These are phyloP conservation scores for Mimumesa dahlbomi DNA, from an alignment of 2,888 invertebrate species.

Conservation along the genomic window DNA sequence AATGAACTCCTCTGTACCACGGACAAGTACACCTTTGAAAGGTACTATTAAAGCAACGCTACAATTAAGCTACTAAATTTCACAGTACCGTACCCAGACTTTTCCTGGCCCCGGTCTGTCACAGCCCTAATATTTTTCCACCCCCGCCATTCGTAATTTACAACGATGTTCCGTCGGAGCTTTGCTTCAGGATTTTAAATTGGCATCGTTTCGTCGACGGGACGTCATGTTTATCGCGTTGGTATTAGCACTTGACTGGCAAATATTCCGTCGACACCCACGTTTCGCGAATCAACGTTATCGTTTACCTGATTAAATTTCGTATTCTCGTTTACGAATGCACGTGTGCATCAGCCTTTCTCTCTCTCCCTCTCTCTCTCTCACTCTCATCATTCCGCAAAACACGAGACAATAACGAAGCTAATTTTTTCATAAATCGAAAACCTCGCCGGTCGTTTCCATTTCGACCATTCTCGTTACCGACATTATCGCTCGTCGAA, in stretches of 20 bases:
- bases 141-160: slow-evolving; percentile 39
- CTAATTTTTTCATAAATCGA: slow-evolving; percentile 8
- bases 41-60: too few relatives aligned
- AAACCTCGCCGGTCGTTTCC: background rate
- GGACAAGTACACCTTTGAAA: too few relatives aligned
- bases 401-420: slow-evolving; percentile 14
- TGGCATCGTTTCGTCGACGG: slow-evolving; percentile 45
- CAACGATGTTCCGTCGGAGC: too few relatives aligned
- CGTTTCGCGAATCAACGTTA: slow-evolving; percentile 44
- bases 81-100: too few relatives aligned
- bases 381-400: background rate
- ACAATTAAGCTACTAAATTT: too few relatives aligned
- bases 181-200: too few relatives aligned
- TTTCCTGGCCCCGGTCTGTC: too few relatives aligned
- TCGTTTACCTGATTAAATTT: slow-evolving; percentile 47
- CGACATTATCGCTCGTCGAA: slow-evolving; percentile 1
- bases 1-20: too few relatives aligned
- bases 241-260: slow-evolving; percentile 32
- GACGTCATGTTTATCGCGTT: slow-evolving; percentile 39
- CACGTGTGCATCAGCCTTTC: background rate
- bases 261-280: slow-evolving; percentile 19
- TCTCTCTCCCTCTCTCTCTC: too few relatives aligned
- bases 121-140: slow-evolving; percentile 5
- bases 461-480: slow-evolving; percentile 1
- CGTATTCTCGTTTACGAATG: slow-evolving; percentile 26